phyloP scores from a whole-genome alignment of 1,140 invertebrate genomes.

The Sinella curviseta region DNA sequence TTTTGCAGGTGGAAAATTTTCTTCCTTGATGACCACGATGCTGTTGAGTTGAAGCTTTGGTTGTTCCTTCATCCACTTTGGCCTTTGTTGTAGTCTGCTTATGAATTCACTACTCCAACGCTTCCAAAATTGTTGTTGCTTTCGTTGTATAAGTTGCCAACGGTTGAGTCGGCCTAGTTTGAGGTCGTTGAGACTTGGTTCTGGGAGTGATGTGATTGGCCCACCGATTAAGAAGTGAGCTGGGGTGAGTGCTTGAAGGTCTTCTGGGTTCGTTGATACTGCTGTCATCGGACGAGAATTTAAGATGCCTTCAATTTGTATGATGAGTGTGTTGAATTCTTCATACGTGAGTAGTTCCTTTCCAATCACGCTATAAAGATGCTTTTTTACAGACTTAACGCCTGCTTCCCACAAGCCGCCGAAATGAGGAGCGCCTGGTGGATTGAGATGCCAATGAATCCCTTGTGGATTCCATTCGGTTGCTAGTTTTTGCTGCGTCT shows the following conservation, averaged over 20 bases:
- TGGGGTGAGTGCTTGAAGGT: conserved; percentile 49
- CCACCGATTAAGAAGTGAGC: conserved; percentile 37
- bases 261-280: conserved; percentile 49
- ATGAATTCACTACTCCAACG: neutral
- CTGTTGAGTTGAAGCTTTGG: conserved; percentile 18
- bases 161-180: neutral
- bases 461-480: neutral
- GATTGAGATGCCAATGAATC: conserved; percentile 50
- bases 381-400: conserved; percentile 47
- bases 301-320: conserved; percentile 49
- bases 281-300: conserved; percentile 49
- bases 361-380: conserved; percentile 39
- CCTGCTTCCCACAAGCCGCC: conserved; percentile 50
- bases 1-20: no score
- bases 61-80: conserved; percentile 18
- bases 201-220: neutral
- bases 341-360: conserved; percentile 40
- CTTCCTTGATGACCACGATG: conserved; percentile 50
- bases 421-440: conserved; percentile 50
- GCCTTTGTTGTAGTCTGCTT: neutral
- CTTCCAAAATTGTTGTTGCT: neutral
- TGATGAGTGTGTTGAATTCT: conserved; percentile 49
- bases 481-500: no score
- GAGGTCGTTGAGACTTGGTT: neutral
- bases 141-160: conserved; percentile 28